phyloP scores from a whole-genome alignment of 1,140 invertebrate species.

The Pseudomyrmex dendroicus region DNA sequence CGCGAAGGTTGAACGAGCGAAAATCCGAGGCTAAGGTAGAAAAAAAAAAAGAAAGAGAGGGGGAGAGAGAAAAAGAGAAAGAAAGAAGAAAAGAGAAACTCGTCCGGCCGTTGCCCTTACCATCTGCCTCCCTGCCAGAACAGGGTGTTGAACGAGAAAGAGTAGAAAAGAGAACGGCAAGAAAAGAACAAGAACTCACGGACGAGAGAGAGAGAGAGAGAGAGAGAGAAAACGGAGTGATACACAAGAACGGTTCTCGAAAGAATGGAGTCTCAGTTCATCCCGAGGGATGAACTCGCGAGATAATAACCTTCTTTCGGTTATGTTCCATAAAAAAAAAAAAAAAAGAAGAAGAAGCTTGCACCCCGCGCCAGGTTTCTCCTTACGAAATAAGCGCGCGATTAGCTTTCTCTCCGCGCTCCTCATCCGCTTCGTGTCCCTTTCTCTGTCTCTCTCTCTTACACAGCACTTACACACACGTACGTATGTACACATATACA shows the following conservation, averaged over 20 bases:
- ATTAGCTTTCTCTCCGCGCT: conserved; percentile 53
- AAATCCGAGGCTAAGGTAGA: background rate
- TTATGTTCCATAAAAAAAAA: conserved; percentile 69
- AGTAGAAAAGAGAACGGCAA: conserved; percentile 39
- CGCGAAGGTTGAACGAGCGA: conserved; percentile 34
- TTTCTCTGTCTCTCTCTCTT: conserved; percentile 2
- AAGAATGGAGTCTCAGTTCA: conserved; percentile 71
- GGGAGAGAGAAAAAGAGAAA: too few species aligned
- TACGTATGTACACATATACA: too few species aligned
- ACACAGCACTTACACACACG: background rate
- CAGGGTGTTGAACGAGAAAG: conserved; percentile 23
- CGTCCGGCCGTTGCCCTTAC: conserved; percentile 5
- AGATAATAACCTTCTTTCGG: conserved; percentile 72
- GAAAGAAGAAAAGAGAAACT: conserved; percentile 1
- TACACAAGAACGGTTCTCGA: conserved; percentile 23
- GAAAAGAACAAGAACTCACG: conserved; percentile 4
- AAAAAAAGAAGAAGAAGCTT: conserved; percentile 20
- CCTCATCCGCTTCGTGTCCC: conserved; percentile 17
- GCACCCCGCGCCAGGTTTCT: background rate
- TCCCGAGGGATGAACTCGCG: conserved; percentile 66
- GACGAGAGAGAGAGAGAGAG: background rate
- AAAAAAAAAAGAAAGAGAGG: too few species aligned
- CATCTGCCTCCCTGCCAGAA: background rate
- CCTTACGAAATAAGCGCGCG: conserved; percentile 39
- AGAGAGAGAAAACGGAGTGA: background rate